phyloP scores from a whole-genome alignment of 2,888 invertebrate species.

The Ctena decussata region DNA sequence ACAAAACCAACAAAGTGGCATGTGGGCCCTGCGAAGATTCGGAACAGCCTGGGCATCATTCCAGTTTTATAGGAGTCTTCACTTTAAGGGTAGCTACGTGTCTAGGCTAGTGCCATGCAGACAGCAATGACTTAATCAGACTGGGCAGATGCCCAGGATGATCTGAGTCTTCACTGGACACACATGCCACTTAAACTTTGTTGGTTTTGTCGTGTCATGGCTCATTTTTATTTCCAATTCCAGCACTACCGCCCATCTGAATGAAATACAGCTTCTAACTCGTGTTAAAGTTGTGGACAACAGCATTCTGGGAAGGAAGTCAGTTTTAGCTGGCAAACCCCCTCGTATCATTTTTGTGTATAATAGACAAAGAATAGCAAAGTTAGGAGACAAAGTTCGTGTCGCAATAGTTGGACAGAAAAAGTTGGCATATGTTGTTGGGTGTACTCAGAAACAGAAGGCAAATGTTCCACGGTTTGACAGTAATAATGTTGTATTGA shows the following conservation, averaged over 20 bases:
- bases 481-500: constrained; percentile 97
- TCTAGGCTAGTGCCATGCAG: no score
- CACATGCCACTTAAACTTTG: no score
- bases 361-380: constrained; percentile 86
- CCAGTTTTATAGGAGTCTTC: no score
- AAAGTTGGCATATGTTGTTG: constrained; percentile 96
- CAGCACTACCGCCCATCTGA: constrained; percentile 79
- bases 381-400: constrained; percentile 93
- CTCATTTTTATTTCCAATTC: constrained; percentile 41
- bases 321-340: constrained; percentile 97
- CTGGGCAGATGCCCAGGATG: no score
- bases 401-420: constrained; percentile 98
- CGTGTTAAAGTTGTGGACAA: constrained; percentile 98
- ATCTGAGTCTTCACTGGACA: no score
- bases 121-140: no score
- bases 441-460: constrained; percentile 94
- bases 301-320: constrained; percentile 97
- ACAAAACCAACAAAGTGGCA: no score
- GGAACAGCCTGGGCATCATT: no score
- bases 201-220: no score
- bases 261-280: constrained; percentile 88
- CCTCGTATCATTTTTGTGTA: constrained; percentile 96
- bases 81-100: no score
- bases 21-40: no score
- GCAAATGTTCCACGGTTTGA: constrained; percentile 96